A percentile compares a stretch with the other conserved stretches of the same genome.
These are phyloP conservation scores for Hoplostethus mediterraneus DNA, from an alignment of 2,797 vertebrate genomes.

Conservation along the genomic window DNA sequence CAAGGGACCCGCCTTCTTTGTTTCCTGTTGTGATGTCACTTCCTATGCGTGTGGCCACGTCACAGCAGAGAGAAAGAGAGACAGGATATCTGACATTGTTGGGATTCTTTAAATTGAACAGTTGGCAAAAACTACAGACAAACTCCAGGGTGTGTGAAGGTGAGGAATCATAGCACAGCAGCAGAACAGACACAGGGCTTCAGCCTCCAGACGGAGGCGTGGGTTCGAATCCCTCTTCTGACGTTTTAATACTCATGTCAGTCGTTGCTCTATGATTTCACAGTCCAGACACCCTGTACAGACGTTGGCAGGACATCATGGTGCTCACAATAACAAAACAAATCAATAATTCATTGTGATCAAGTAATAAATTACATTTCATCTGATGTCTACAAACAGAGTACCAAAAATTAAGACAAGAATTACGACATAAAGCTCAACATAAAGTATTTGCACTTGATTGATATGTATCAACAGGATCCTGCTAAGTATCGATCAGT, in stretches of 20 bases:
- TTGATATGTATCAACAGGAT: constrained; percentile 39
- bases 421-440: constrained; percentile 20
- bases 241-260: too few species aligned
- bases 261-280: background rate
- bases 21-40: constrained; percentile 20
- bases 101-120: too few species aligned
- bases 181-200: too few species aligned
- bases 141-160: too few species aligned
- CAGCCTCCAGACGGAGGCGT: too few species aligned
- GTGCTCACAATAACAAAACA: constrained; percentile 12
- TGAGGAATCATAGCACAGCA: too few species aligned
- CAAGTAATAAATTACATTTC: constrained; percentile 71
- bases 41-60: constrained; percentile 11
- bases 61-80: background rate
- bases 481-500: too few species aligned
- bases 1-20: too few species aligned
- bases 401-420: constrained; percentile 42
- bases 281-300: background rate
- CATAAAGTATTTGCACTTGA: constrained; percentile 38
- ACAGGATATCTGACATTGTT: constrained; percentile 23
- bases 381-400: constrained; percentile 34
- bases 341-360: constrained; percentile 35
- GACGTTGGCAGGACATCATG: background rate
- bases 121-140: too few species aligned
- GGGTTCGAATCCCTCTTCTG: too few species aligned